Evolutionary conservation across 1,140 invertebrate species (phyloP), one percentile per base, ranked within the genome.

Genomic region (Lordiphosa clarofinis): DNA sequence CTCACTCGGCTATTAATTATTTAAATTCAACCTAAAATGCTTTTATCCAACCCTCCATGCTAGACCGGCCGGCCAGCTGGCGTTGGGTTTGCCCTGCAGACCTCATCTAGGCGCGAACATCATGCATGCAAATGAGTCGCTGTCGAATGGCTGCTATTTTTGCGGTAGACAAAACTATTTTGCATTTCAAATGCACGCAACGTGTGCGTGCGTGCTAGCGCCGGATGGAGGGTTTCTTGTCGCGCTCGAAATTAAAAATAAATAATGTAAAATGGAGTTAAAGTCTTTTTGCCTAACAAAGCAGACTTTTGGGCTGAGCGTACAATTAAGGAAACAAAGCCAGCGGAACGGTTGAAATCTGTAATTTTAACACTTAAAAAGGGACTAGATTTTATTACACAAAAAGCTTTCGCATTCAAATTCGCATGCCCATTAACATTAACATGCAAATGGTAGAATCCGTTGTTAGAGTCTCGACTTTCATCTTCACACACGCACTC

Each of bases 141-240:
- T 56, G 53, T 55, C 59, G 76, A 81, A 53, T 74, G 57, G 53
- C 50, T 53, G 65, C 50, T 57, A 81, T 81, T 81, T 79, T 63
- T 55, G 62, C 53, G 62, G 62, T 62, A 46, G 39, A 46, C 72
- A 60, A 53, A 72, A 76, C 72, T 81, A 76, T 68, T 81, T 81
- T 82, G 72, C 76, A 82, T 82, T 58, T 81, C 67, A 76, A 84
- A 84, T 82, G 78, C 68, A 82, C 62, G 68, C 58, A 60, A 24
- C 24, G 61, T 73, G 62, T 56, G 63, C 13, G 11, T 42, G 56
- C 40, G 39, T 35, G 44, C 42, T 39, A 9, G 9, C 24, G 28
- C 5, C 21, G 9, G 36, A 1, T n/a, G 7, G 11, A 9, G 15
- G 13, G 10, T 10, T 3, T 35, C 10, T 19, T 70, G 53, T 56